Evolutionary conservation across 2,888 invertebrate species (phyloP).

Genomic region (Andrena chrysosceles): DNA sequence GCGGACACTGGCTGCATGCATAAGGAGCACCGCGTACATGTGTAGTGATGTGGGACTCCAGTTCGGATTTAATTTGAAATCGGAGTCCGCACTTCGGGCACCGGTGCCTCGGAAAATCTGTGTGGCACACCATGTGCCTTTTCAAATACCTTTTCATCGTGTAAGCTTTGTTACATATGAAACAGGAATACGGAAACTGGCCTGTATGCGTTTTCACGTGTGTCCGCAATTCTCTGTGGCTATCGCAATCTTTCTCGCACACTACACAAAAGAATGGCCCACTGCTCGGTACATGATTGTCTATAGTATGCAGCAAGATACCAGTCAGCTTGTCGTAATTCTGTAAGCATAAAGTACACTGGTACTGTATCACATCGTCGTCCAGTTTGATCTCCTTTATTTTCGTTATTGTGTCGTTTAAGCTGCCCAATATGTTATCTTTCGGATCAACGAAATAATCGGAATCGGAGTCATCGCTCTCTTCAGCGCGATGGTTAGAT

Average conservation of each 20-base stretch:
- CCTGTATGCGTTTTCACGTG: constrained; percentile 87
- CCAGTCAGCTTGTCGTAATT: constrained; percentile 78
- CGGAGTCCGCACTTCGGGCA: constrained; percentile 81
- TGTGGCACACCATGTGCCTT: constrained; percentile 82
- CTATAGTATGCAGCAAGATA: constrained; percentile 78
- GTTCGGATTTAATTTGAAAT: constrained; percentile 78
- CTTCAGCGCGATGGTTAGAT: constrained; percentile 6
- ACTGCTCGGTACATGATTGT: constrained; percentile 79
- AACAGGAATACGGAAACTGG: constrained; percentile 86
- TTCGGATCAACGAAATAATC: constrained; percentile 72
- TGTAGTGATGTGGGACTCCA: constrained; percentile 78
- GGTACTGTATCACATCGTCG: constrained; percentile 75
- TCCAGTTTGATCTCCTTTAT: constrained; percentile 81
- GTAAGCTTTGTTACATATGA: constrained; percentile 81
- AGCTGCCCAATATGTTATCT: constrained; percentile 79
- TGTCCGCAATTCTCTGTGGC: constrained; percentile 86
- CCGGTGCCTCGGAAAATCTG: constrained; percentile 81
- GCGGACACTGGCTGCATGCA: constrained; percentile 80
- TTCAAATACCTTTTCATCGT: constrained; percentile 81
- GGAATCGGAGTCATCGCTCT: constrained; percentile 71
- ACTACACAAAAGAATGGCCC: constrained; percentile 87
- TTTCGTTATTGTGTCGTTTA: constrained; percentile 81
- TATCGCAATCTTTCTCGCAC: constrained; percentile 87
- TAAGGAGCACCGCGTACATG: constrained; percentile 75
- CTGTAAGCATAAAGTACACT: constrained; percentile 81